Conservation (phyloP, 2,113 vertebrate species). For the Chitala chitala region DNA sequence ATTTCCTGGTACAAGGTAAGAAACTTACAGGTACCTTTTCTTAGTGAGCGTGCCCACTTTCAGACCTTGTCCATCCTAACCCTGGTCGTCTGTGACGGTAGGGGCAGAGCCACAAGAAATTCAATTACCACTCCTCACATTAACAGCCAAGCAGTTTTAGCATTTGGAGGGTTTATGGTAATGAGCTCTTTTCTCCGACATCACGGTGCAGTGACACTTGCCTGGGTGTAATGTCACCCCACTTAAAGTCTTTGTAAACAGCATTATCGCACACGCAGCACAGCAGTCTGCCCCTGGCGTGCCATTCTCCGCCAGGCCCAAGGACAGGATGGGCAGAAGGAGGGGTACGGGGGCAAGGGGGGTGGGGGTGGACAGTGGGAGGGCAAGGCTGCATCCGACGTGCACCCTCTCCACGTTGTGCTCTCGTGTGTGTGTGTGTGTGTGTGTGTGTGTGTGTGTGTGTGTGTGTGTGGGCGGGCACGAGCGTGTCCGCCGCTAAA, state of each 20-base stretch:
- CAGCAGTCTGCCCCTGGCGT: no score
- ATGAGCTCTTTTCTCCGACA: constrained; percentile 74
- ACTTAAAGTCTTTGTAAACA: constrained; percentile 82
- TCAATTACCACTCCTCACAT: constrained; percentile 71
- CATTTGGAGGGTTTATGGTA: constrained; percentile 73
- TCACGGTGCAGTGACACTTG: constrained; percentile 74
- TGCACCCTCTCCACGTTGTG: neutral
- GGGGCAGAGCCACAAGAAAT: constrained; percentile 24
- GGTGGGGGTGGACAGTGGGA: neutral
- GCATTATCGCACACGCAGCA: constrained; percentile 78
- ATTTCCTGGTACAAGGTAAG: neutral
- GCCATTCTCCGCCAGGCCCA: constrained; percentile 68
- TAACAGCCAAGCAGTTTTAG: constrained; percentile 64
- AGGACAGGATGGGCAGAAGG: constrained; percentile 64
- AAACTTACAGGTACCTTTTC: neutral
- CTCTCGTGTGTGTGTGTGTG: neutral
- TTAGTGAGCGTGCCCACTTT: neutral
- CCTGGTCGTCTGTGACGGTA: neutral
- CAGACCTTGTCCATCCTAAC: neutral
- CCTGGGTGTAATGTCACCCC: constrained; percentile 79
- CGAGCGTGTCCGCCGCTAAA: constrained; percentile 16
- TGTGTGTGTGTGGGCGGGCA: constrained; percentile 13
- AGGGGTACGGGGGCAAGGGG: neutral
- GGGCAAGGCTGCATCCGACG: neutral
- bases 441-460: neutral